Evolutionary conservation across 2,888 invertebrate species (phyloP), one percentile per base, ranked within the genome.

Genomic region (Drosophila paracracens): DNA sequence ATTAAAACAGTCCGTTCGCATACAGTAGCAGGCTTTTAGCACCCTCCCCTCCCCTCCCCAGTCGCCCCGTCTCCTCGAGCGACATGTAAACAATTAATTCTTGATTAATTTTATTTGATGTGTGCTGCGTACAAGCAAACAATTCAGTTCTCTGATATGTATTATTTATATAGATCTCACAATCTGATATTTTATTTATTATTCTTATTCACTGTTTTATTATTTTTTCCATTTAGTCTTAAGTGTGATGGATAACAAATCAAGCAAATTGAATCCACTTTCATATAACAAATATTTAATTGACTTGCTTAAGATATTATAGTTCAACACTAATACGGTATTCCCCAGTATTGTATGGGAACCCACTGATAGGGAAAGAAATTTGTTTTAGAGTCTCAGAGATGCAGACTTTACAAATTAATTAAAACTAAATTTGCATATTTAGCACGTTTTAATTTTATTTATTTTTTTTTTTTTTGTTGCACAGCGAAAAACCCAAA

Each of bases 381-480:
- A 82, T 86, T 84, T 85, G 76, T 80, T 80, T 75, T 25, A 46
- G 38, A 67, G 64, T 43, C 65, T 33, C 64, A 72, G 59, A 13
- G 46, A 25, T 48, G 67, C 68, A 70, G 70, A 72, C 69, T 76
- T 70, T 40, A 82, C 70, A 70, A 86, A 84, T 82, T 72, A 77
- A 81, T 76, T 86, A 74, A 68, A 53, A 31, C 35, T 36, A 21
- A 71, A 86, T 86, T 86, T 86, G 82, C 87, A 86, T 86, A 87
- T 87, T 83, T 83, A 86, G 69, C 86, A 81, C 73, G 56, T 74
- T 35, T 33, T 33, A 4, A 33, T 33, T 33, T 33, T 33, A 4
- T 31, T 31, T 8, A 2, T 65, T 18, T 21, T 13, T 21, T 38
- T 2, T 7, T 21, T 1, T 4, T 16, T 46, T 16, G 16, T 33